Evolutionary conservation across 2,113 vertebrate genomes (phyloP).

Genomic region (Puffinus mauretanicus): DNA sequence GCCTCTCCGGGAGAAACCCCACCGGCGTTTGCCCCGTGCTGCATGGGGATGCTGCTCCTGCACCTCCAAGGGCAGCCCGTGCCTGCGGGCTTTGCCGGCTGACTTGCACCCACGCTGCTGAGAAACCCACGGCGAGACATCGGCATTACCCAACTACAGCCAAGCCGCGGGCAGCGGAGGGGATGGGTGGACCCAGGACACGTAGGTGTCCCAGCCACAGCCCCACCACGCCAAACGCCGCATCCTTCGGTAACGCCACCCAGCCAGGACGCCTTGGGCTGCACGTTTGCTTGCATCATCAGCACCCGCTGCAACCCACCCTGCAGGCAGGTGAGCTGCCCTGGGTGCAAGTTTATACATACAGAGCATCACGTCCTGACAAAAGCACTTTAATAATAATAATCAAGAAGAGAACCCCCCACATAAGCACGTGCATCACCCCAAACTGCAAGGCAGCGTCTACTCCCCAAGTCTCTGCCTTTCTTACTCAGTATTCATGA

Average conservation of each 20-base stretch:
- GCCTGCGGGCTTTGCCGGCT: neutral
- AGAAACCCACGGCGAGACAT: neutral
- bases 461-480: neutral
- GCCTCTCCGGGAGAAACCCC: neutral
- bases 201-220: accelerated
- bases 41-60: neutral
- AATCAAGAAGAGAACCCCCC: neutral
- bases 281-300: neutral
- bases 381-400: neutral
- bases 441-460: neutral
- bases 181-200: neutral
- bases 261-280: neutral
- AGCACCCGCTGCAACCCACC: neutral
- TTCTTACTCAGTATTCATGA: conserved; percentile 25
- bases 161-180: neutral
- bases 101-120: neutral
- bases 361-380: neutral
- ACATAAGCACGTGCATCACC: neutral
- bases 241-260: neutral
- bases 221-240: neutral
- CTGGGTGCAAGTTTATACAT: neutral
- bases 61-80: neutral
- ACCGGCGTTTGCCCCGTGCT: neutral
- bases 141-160: neutral
- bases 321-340: neutral